phyloP scores from a whole-genome alignment of 2,888 invertebrate genomes.

The Eubasilissa splendida region DNA sequence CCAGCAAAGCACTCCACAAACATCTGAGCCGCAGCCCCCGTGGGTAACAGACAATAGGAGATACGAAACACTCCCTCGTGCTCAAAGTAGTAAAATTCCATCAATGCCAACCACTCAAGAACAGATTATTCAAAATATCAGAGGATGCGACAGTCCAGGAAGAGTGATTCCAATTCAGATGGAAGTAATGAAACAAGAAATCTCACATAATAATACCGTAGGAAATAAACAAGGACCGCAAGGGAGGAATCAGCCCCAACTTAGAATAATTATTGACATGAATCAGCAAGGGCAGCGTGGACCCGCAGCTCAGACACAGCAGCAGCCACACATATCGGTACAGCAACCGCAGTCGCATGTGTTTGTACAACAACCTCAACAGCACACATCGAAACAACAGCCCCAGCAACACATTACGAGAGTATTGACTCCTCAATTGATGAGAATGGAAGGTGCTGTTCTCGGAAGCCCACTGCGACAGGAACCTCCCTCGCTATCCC shows the following conservation, averaged over 20 bases:
- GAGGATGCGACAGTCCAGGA: conserved; percentile 49
- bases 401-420: conserved; percentile 73
- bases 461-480: conserved; percentile 60
- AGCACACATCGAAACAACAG: conserved; percentile 61
- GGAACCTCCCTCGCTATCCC: conserved; percentile 62
- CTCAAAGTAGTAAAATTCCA: conserved; percentile 60
- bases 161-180: conserved; percentile 80
- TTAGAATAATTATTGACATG: conserved; percentile 71
- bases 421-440: conserved; percentile 71
- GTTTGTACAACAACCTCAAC: conserved; percentile 4
- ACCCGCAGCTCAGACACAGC: conserved; percentile 8
- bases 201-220: conserved; percentile 63
- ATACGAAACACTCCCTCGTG: conserved; percentile 68
- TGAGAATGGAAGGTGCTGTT: conserved; percentile 70
- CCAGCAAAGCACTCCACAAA: conserved; percentile 64
- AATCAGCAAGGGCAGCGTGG: conserved; percentile 58
- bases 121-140: conserved; percentile 46
- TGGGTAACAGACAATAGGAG: conserved; percentile 71
- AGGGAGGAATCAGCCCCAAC: conserved; percentile 61
- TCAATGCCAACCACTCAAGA: conserved; percentile 24
- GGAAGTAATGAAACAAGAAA: conserved; percentile 70
- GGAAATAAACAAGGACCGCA: conserved; percentile 59
- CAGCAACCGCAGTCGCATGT: conserved; percentile 56
- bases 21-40: conserved; percentile 63
- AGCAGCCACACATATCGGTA: conserved; percentile 44